Conservation (phyloP, 2,113 vertebrate species). For the Osmerus eperlanus region DNA sequence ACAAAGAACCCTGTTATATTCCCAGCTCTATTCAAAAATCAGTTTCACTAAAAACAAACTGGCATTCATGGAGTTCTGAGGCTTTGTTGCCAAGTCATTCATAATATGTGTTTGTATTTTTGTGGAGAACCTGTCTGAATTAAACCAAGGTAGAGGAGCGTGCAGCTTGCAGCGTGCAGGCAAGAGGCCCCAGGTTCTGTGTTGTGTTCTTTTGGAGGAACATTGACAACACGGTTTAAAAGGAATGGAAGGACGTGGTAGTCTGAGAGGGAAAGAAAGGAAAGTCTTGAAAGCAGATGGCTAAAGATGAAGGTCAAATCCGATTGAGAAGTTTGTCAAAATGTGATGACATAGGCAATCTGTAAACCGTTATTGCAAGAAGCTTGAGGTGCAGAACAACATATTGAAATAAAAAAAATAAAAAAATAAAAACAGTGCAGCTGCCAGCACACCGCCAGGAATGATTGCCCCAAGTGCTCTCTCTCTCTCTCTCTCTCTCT, state of each 20-base stretch:
- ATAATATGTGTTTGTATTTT: background rate
- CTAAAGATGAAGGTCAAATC: constrained; percentile 95
- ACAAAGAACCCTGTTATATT: background rate
- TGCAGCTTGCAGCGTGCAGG: too few relatives aligned
- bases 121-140: too few relatives aligned
- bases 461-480: constrained; percentile 93
- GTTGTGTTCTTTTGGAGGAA: too few relatives aligned
- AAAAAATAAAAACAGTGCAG: constrained; percentile 75
- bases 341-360: constrained; percentile 98
- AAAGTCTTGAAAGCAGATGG: constrained; percentile 90
- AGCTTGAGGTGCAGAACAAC: constrained; percentile 95
- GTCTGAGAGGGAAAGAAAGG: constrained; percentile 65
- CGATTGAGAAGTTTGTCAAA: constrained; percentile 98
- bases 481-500: constrained; percentile 38
- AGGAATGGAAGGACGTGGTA: background rate
- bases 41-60: background rate
- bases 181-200: too few relatives aligned
- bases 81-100: too few relatives aligned
- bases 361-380: constrained; percentile 94
- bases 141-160: too few relatives aligned
- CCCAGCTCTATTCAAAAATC: background rate
- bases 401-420: constrained; percentile 92
- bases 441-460: constrained; percentile 84
- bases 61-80: background rate
- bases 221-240: too few relatives aligned